These are phyloP conservation scores for Netelia inedita DNA, from an alignment of 2,888 invertebrate genomes.

Conservation along the genomic window DNA sequence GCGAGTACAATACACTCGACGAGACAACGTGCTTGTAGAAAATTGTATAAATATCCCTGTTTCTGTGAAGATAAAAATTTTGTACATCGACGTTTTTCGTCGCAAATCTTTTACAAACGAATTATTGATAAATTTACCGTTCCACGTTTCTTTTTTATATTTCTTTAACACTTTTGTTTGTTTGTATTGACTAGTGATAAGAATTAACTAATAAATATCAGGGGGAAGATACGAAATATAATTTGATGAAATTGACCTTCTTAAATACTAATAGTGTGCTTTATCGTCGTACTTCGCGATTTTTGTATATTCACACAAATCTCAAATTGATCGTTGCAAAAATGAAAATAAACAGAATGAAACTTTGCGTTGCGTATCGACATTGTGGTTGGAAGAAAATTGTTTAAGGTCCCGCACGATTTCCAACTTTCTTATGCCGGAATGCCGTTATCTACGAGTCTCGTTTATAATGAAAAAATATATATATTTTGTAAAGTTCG, in stretches of 20 bases:
- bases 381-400: no score
- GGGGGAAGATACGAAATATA: constrained; percentile 70
- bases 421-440: no score
- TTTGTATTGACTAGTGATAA: constrained; percentile 74
- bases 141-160: not conserved
- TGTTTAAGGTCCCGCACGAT: no score
- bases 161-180: constrained; percentile 30
- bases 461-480: no score
- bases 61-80: constrained; percentile 2
- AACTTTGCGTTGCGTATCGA: no score
- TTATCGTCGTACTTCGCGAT: not conserved
- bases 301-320: not conserved
- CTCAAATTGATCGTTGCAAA: not conserved
- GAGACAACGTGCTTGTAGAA: constrained; percentile 22
- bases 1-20: constrained; percentile 10
- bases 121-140: constrained; percentile 33
- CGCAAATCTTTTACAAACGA: not conserved
- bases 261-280: constrained; percentile 34
- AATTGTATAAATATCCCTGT: constrained; percentile 57
- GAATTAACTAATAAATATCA: constrained; percentile 77
- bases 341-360: not conserved
- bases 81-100: constrained; percentile 2
- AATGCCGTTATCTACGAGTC: no score
- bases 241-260: constrained; percentile 17
- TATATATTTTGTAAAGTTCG: no score